Percentiles rank a stretch among this genome's conserved stretches.
phyloP scores from a whole-genome alignment of 2,797 vertebrate species.

The Xenentodon cancila region DNA sequence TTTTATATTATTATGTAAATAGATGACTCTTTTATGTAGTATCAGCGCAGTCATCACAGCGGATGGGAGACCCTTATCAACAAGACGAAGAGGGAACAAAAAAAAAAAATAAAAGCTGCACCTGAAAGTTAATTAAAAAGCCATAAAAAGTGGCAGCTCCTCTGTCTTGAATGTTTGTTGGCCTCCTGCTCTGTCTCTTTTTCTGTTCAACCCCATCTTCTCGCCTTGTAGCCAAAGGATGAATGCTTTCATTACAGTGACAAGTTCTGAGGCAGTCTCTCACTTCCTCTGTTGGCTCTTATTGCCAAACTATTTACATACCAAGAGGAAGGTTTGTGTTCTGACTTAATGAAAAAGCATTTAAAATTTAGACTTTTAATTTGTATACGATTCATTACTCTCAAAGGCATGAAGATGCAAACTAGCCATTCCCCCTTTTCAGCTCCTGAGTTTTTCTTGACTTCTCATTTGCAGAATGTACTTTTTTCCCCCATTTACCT shows the following conservation, averaged over 20 bases:
- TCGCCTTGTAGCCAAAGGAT: slow-evolving; percentile 61
- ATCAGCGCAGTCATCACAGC: slow-evolving; percentile 55
- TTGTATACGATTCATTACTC: slow-evolving; percentile 69
- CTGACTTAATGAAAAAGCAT: slow-evolving; percentile 65
- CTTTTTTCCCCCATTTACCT: slow-evolving; percentile 32
- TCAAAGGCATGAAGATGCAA: slow-evolving; percentile 48
- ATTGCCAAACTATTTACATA: slow-evolving; percentile 74
- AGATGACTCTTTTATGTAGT: slow-evolving; percentile 62
- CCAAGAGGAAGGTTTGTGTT: slow-evolving; percentile 61
- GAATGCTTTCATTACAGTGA: slow-evolving; percentile 81
- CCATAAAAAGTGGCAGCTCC: slow-evolving; percentile 56
- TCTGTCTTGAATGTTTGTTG: slow-evolving; percentile 65
- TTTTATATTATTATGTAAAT: slow-evolving; percentile 77
- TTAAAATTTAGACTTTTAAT: slow-evolving; percentile 75
- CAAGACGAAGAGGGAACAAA: slow-evolving; percentile 39
- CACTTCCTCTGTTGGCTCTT: slow-evolving; percentile 63
- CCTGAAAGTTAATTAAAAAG: slow-evolving; percentile 78
- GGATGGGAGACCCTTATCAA: slow-evolving; percentile 65
- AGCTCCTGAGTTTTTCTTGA: slow-evolving; percentile 18
- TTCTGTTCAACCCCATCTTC: slow-evolving; percentile 7
- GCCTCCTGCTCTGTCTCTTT: slow-evolving; percentile 36
- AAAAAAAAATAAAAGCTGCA: slow-evolving; percentile 48
- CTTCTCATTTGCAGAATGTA: slow-evolving; percentile 10
- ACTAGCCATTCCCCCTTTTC: slow-evolving; percentile 38
- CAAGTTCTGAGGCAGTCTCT: slow-evolving; percentile 68